Conservation (phyloP, 2,888 invertebrate species). For the Ecliptopera silaceata region DNA sequence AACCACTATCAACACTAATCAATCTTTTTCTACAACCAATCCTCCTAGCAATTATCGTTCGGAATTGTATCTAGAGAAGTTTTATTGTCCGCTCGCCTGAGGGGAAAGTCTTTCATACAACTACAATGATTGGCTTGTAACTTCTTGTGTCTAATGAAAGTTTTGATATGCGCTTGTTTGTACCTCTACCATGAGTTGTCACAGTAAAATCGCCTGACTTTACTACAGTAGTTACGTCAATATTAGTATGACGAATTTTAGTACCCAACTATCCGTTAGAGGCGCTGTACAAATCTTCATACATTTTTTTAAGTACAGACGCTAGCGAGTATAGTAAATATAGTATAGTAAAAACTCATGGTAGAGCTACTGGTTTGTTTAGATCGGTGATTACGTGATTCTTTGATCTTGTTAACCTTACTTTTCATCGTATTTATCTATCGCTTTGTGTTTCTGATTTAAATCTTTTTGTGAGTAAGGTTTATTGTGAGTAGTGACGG, state of each 20-base stretch:
- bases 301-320: no score
- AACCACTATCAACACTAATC: conserved; percentile 1
- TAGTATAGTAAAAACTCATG: no score
- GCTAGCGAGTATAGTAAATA: no score
- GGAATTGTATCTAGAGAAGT: conserved; percentile 35
- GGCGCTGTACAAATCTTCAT: no score
- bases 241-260: no score
- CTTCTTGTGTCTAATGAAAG: conserved; percentile 21
- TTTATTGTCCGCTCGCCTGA: conserved; percentile 43
- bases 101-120: conserved; percentile 58
- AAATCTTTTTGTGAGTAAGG: no score
- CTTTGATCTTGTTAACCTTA: conserved; percentile 6
- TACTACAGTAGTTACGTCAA: no score
- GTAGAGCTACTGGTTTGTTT: no score
- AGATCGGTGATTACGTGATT: conserved; percentile 12
- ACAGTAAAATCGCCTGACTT: no score
- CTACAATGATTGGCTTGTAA: conserved; percentile 47
- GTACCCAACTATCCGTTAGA: no score
- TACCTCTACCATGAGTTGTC: no score
- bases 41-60: conserved; percentile 45
- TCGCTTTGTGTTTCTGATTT: neutral
- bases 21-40: conserved; percentile 10
- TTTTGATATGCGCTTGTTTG: conserved; percentile 8
- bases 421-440: neutral
- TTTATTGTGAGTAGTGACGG: no score